A percentile compares a stretch with the other conserved stretches of the same genome.
These are phyloP conservation scores for Cancer borealis DNA, from an alignment of 2,888 invertebrate species.

Conservation along the genomic window DNA sequence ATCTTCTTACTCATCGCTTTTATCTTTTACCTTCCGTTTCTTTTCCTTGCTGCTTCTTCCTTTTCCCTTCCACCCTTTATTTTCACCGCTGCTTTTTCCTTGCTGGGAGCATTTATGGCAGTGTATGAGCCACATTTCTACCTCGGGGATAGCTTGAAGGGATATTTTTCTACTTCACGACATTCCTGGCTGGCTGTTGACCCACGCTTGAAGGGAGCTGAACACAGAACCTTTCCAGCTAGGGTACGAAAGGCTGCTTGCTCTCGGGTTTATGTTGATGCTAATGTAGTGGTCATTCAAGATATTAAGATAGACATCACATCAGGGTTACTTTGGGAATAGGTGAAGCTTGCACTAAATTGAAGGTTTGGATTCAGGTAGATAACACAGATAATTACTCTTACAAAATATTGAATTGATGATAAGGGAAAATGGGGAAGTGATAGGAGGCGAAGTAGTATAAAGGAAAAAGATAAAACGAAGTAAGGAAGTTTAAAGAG, in stretches of 20 bases:
- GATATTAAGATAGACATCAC: neutral
- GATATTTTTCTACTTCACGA: neutral
- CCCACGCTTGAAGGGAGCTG: neutral
- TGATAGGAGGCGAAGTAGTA: neutral
- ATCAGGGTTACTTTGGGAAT: neutral
- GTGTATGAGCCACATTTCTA: neutral
- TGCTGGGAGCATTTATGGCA: neutral
- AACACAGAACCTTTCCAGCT: neutral
- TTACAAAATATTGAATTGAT: neutral
- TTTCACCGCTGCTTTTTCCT: neutral
- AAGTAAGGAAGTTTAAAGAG: neutral
- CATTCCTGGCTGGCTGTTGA: conserved; percentile 29
- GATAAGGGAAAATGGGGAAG: neutral
- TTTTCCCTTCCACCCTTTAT: neutral
- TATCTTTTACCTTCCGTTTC: neutral
- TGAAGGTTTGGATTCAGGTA: neutral
- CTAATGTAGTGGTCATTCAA: neutral
- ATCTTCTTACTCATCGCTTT: too few species aligned
- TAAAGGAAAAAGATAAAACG: neutral
- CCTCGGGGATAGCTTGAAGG: neutral
- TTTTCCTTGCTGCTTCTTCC: neutral
- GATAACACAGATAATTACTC: neutral
- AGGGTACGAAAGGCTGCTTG: neutral
- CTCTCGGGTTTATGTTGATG: neutral
- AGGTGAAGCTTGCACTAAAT: neutral